Percentiles rank a stretch among this genome's conserved stretches.
phyloP scores from a whole-genome alignment of 1,140 invertebrate genomes.

The Trichonephila inaurata region DNA sequence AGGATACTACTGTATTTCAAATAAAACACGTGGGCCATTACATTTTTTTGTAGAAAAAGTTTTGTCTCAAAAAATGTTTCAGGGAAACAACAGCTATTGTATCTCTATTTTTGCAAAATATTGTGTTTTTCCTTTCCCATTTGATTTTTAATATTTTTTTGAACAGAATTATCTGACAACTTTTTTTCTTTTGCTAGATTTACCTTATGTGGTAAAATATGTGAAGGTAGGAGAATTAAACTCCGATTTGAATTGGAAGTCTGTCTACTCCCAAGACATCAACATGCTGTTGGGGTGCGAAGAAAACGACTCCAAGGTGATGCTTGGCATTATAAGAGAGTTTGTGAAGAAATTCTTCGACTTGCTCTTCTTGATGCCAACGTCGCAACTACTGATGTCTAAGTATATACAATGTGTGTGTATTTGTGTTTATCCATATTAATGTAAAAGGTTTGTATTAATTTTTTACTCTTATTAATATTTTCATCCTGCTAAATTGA shows the following conservation, averaged over 20 bases:
- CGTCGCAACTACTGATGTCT: slow-evolving; percentile 50
- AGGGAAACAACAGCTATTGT: too few species aligned
- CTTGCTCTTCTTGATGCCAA: slow-evolving; percentile 80
- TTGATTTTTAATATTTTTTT: too few species aligned
- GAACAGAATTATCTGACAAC: not conserved
- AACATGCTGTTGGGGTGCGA: slow-evolving; percentile 85
- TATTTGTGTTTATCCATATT: slow-evolving; percentile 1
- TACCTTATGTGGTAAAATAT: slow-evolving; percentile 84
- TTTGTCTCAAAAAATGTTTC: too few species aligned
- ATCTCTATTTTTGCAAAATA: too few species aligned
- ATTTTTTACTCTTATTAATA: too few species aligned
- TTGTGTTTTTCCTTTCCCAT: too few species aligned
- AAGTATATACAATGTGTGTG: not conserved
- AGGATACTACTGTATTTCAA: too few species aligned
- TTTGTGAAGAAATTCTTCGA: slow-evolving; percentile 91
- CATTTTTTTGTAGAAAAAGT: too few species aligned
- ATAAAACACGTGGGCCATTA: too few species aligned
- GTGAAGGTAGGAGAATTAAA: slow-evolving; percentile 81
- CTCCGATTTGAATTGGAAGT: slow-evolving; percentile 91
- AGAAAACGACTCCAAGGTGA: slow-evolving; percentile 91
- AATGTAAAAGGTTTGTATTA: too few species aligned
- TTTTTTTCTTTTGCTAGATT: slow-evolving; percentile 82
- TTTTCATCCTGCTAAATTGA: too few species aligned
- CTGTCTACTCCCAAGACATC: slow-evolving; percentile 83
- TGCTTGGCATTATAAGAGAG: slow-evolving; percentile 91